Base-by-base conservation (phyloP, 2,113 vertebrate species). In the Barnardius zonarius region DNA sequence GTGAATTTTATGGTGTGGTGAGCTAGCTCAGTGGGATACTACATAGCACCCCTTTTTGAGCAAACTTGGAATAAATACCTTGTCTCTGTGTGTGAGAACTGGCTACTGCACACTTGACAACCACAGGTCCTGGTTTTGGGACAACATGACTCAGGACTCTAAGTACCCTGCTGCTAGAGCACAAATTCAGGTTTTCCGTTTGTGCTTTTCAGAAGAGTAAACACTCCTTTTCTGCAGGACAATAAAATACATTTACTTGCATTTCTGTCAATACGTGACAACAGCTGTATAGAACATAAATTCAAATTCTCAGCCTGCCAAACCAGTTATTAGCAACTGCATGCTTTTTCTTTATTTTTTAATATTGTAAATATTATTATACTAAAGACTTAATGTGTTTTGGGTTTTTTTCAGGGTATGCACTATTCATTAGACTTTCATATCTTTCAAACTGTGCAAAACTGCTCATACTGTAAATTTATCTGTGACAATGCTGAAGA, bases 121-220 rank as follows among this genome's bases (percentile, higher is more conserved):
- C 54, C 54, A 55, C 31, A 20, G 18, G 54, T 55, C 54, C 31
- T 33, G 54, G 18, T 20, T 55, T 55, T 55, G 18, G 18, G 54
- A 55, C 54, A 33, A 33, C 54, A 55, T 55, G 75, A 52, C 74
- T 80, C 59, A 68, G 63, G 79, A 85, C 33, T 13, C 73, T 57
- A 66, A 85, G 83, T 17, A 76, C 35, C 51, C 95, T 93, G 82
- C 73, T 86, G 25, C 49, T 86, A 96, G 51, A 96, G 68, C 35
- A 97, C n/a, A 96, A 86, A 90, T 78, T 92, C 46, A 67, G 33
- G 14, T 46, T 63, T 67, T 76, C 31, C 33, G 44, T 9, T 63
- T 1, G 8, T 55, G 19, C 64, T 78, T 83, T 84, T 70, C 73
- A 76, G 44, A 37, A 90, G 30, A 51, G 13, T 7, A 43, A 74